Conservation (phyloP, 1,140 invertebrate species). For the Trachymyrmex cornetzi region DNA sequence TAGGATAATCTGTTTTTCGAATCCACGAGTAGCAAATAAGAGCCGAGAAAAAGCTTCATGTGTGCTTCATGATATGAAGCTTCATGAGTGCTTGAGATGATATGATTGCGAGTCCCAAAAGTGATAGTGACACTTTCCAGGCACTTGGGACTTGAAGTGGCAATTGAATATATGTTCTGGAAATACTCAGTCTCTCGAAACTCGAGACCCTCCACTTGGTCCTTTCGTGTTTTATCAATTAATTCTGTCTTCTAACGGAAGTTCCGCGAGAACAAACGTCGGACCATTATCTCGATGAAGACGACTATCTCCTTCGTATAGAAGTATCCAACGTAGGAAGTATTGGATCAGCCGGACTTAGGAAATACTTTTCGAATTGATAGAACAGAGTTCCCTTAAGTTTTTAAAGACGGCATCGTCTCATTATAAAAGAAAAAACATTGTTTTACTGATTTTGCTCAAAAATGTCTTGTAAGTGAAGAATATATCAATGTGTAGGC, state of each 20-base stretch:
- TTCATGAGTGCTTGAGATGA: background rate
- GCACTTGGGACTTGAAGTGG: slow-evolving; percentile 57
- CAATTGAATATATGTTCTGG: background rate
- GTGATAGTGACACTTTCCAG: slow-evolving; percentile 48
- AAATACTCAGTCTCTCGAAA: background rate
- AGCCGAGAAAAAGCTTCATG: background rate
- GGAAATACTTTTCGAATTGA: background rate
- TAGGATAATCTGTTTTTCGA: background rate
- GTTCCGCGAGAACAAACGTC: background rate
- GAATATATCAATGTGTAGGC: no score
- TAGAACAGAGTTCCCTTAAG: background rate
- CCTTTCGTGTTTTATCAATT: slow-evolving; percentile 48
- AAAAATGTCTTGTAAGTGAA: no score
- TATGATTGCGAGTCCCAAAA: background rate
- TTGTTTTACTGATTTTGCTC: no score
- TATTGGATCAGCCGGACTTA: background rate
- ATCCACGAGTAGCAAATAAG: background rate
- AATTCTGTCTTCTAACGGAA: slow-evolving; percentile 41
- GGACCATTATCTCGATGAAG: background rate
- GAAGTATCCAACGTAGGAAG: background rate
- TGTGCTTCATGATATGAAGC: background rate
- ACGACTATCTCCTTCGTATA: background rate
- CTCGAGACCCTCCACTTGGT: slow-evolving; percentile 32
- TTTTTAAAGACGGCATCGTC: background rate
- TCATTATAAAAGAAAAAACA: no score